A percentile compares a stretch with the other conserved stretches of the same genome.
Evolutionary conservation across 1,140 invertebrate genomes (phyloP).

Genomic region (Drosophila parabipectinata): DNA sequence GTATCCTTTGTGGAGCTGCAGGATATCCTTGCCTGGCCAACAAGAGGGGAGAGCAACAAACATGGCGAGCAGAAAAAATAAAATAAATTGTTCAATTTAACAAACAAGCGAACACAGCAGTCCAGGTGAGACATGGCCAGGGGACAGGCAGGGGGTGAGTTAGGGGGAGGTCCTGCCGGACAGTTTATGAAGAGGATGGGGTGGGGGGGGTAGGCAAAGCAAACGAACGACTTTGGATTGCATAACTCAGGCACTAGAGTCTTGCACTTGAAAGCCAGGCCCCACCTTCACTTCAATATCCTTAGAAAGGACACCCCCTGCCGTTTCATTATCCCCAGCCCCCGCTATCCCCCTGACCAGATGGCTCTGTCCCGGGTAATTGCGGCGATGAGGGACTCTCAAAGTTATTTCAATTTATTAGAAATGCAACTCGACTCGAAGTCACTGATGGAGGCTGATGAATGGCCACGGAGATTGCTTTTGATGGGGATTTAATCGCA

Average conservation of each 20-base stretch:
- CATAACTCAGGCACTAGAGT: constrained; percentile 13
- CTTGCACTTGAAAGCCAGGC: not conserved
- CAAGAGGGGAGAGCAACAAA: constrained; percentile 16
- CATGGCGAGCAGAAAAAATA: constrained; percentile 40
- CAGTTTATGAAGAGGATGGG: constrained; percentile 7
- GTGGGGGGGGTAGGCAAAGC: not conserved
- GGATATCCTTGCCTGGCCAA: constrained; percentile 36
- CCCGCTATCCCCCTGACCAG: constrained; percentile 4
- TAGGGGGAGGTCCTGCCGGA: not conserved
- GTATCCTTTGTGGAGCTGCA: constrained; percentile 53
- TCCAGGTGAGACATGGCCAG: constrained; percentile 19
- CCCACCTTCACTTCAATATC: not conserved
- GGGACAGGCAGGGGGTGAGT: not conserved
- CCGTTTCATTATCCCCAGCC: too few relatives aligned
- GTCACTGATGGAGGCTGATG: constrained; percentile 19
- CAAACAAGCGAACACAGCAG: constrained; percentile 39
- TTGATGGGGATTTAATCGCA: constrained; percentile 17
- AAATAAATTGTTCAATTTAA: constrained; percentile 62
- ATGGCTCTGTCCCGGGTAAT: constrained; percentile 21
- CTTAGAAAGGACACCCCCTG: not conserved
- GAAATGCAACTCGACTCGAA: constrained; percentile 19
- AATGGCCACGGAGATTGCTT: constrained; percentile 15
- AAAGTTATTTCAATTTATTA: constrained; percentile 33
- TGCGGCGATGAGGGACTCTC: constrained; percentile 24
- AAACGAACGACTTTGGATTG: constrained; percentile 43